A percentile compares a stretch with the other conserved stretches of the same genome.
phyloP scores from a whole-genome alignment of 2,113 vertebrate species.

The Indicator indicator region DNA sequence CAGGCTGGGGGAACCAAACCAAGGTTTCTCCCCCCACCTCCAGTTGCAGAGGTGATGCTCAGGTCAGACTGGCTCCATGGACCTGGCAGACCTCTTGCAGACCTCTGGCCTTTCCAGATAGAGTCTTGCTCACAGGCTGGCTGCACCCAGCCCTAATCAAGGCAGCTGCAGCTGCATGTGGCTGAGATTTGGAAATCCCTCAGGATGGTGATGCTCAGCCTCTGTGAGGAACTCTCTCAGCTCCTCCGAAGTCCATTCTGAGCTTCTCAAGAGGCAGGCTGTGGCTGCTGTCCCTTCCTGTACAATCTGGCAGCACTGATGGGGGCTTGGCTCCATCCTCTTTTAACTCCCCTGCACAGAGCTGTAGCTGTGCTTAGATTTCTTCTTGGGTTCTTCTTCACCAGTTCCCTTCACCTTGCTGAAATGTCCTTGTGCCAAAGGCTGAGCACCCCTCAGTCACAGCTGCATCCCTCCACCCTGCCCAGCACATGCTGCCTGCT shows the following conservation, averaged over 20 bases:
- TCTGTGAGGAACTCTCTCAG: neutral
- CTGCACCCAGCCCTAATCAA: neutral
- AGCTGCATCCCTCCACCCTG: neutral
- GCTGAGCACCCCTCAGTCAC: neutral
- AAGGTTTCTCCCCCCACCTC: neutral
- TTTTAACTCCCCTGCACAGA: neutral
- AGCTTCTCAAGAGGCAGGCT: neutral
- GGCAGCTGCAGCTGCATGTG: neutral
- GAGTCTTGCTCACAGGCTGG: neutral
- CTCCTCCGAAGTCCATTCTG: neutral
- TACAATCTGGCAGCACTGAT: neutral
- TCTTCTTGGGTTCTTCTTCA: neutral
- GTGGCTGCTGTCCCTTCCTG: neutral
- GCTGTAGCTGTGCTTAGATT: neutral
- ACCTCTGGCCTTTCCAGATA: neutral
- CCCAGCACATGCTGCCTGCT: fast-evolving
- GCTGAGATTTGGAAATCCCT: neutral
- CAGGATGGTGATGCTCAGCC: neutral
- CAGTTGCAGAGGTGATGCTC: neutral
- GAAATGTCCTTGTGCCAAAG: neutral
- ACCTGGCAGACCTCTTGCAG: neutral
- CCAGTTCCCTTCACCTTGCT: fast-evolving
- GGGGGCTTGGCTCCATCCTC: neutral
- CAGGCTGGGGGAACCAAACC: neutral
- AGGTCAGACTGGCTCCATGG: neutral